phyloP scores from a whole-genome alignment of 2,888 invertebrate genomes.

The Psylliodes chrysocephalus region DNA sequence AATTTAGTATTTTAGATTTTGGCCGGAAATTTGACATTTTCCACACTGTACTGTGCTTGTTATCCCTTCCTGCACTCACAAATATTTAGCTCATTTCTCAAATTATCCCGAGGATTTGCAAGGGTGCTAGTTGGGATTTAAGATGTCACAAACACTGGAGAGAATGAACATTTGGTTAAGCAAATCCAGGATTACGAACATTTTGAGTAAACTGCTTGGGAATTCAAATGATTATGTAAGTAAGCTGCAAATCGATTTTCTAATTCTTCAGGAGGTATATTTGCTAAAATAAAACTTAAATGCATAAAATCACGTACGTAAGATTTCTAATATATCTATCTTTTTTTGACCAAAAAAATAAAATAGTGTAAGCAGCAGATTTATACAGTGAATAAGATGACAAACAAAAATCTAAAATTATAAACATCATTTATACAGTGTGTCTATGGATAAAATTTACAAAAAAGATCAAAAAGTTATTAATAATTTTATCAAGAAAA shows the following conservation, averaged over 20 bases:
- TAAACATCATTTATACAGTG: too few species aligned
- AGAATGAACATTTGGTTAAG: conserved; percentile 22
- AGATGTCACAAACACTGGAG: conserved; percentile 20
- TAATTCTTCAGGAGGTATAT: not conserved
- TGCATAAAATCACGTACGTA: too few species aligned
- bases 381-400: too few species aligned
- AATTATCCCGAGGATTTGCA: conserved; percentile 40
- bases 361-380: too few species aligned
- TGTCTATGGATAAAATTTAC: too few species aligned
- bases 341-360: too few species aligned
- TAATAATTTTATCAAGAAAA: too few species aligned
- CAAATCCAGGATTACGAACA: conserved; percentile 17
- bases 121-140: conserved; percentile 35
- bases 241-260: not conserved
- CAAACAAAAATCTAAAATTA: too few species aligned
- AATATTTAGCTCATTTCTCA: conserved; percentile 35
- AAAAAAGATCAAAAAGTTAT: too few species aligned
- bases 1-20: too few species aligned
- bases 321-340: too few species aligned
- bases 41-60: not conserved
- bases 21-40: too few species aligned
- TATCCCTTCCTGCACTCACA: conserved; percentile 9
- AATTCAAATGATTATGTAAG: conserved; percentile 8
- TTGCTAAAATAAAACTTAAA: conserved; percentile 2
- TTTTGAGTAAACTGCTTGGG: conserved; percentile 10